Evolutionary conservation across 37 sponge, comb jelly and placozoan genomes (phyloP).

Genomic region (Aplysina aerophoba): DNA sequence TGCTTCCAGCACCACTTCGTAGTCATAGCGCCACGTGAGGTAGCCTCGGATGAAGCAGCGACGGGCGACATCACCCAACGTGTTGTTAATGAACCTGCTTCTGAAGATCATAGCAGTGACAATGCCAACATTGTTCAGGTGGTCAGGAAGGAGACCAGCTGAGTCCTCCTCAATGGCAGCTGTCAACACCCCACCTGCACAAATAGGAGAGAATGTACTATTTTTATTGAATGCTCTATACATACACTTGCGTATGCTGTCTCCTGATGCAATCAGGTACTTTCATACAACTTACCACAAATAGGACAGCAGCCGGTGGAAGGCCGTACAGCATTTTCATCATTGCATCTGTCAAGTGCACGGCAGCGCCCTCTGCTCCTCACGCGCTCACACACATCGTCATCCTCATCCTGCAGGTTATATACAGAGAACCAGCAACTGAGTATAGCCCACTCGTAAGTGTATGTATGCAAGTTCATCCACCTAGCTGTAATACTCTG

Average conservation of each 20-base stretch:
- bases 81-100: background rate
- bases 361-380: background rate
- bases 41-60: background rate
- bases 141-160: background rate
- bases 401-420: background rate
- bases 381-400: conserved; percentile 7
- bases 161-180: conserved; percentile 12
- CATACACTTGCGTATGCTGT: too few relatives aligned
- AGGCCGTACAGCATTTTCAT: background rate
- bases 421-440: too few relatives aligned
- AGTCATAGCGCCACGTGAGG: background rate
- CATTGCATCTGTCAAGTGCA: background rate
- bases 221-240: too few relatives aligned
- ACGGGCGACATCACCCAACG: background rate
- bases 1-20: background rate
- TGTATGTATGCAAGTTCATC: too few relatives aligned
- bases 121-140: background rate
- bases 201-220: background rate
- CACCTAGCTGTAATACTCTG: too few relatives aligned
- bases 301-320: conserved; percentile 20
- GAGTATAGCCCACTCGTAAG: too few relatives aligned
- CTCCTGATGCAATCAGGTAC: too few relatives aligned
- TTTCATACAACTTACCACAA: conserved; percentile 6
- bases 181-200: conserved; percentile 25
- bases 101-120: conserved; percentile 15